Percentiles rank a stretch among this genome's conserved stretches.
phyloP scores from a whole-genome alignment of 2,797 vertebrate species.

The Mus caroli region DNA sequence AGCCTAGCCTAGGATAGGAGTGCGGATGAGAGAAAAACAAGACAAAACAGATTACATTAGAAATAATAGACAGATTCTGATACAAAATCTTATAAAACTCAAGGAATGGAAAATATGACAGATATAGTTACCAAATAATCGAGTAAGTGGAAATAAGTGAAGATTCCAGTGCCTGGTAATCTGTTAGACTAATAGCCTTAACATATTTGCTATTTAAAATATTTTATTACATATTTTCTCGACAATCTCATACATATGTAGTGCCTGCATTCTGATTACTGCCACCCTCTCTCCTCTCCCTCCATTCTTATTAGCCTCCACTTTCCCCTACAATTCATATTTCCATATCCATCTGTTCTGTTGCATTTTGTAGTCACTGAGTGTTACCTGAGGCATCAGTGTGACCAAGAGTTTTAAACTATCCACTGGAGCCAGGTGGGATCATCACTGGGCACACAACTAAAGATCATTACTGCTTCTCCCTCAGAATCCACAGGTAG shows the following conservation, averaged over 20 bases:
- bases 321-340: neutral
- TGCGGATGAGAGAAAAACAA: neutral
- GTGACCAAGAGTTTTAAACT: neutral
- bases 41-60: neutral
- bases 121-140: neutral
- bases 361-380: neutral
- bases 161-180: neutral
- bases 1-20: neutral
- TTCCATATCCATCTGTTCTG: neutral
- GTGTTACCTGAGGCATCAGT: neutral
- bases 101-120: conserved; percentile 2
- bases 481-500: neutral
- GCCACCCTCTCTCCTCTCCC: neutral
- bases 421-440: neutral
- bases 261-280: neutral
- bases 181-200: conserved; percentile 22
- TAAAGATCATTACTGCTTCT: neutral
- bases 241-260: neutral
- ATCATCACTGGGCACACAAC: neutral
- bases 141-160: neutral
- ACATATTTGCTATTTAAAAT: neutral
- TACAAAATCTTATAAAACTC: conserved; percentile 14
- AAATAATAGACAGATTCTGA: neutral
- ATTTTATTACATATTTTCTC: neutral
- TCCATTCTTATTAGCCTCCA: neutral